These are phyloP conservation scores for Drosophila pseudotakahashii DNA, from an alignment of 2,888 invertebrate genomes.

Conservation along the genomic window DNA sequence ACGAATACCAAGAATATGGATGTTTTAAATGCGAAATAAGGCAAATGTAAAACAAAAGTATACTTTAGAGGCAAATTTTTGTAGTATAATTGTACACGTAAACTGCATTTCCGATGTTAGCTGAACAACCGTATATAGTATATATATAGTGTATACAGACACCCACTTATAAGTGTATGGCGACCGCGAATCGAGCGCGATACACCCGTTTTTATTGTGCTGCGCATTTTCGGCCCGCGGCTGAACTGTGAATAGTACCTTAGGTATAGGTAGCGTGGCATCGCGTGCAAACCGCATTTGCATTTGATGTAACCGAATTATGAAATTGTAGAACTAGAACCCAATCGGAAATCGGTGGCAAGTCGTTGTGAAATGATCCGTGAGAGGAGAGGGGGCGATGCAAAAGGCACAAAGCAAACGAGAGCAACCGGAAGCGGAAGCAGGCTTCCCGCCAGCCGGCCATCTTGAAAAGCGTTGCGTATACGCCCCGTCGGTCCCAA, in stretches of 20 bases:
- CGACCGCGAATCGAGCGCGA: slow-evolving; percentile 10
- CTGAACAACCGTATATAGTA: slow-evolving; percentile 34
- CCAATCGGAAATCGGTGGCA: slow-evolving; percentile 15
- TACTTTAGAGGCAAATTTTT: slow-evolving; percentile 66
- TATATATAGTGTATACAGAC: slow-evolving; percentile 12
- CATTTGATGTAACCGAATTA: slow-evolving; percentile 29
- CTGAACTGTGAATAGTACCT: slow-evolving; percentile 55
- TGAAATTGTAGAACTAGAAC: slow-evolving; percentile 22
- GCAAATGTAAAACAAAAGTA: slow-evolving; percentile 44
- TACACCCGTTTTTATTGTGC: slow-evolving; percentile 38
- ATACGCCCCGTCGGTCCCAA: slow-evolving; percentile 19
- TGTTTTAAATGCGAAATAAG: slow-evolving; percentile 40
- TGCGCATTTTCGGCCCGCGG: slow-evolving; percentile 39
- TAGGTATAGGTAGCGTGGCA: slow-evolving; percentile 57
- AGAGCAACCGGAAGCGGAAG: slow-evolving; percentile 31
- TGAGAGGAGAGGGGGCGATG: neutral
- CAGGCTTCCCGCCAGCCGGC: slow-evolving; percentile 34
- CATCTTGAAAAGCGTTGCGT: slow-evolving; percentile 19
- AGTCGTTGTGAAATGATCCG: slow-evolving; percentile 9
- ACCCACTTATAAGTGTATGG: slow-evolving; percentile 16
- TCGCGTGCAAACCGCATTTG: slow-evolving; percentile 20
- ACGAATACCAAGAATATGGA: slow-evolving; percentile 32
- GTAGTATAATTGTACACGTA: slow-evolving; percentile 64
- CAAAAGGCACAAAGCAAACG: neutral
- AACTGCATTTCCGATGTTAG: slow-evolving; percentile 58